Percentiles rank a stretch among this genome's conserved stretches.
Conservation (phyloP, 2,113 vertebrate genomes). For the Anser brachyrhynchus region DNA sequence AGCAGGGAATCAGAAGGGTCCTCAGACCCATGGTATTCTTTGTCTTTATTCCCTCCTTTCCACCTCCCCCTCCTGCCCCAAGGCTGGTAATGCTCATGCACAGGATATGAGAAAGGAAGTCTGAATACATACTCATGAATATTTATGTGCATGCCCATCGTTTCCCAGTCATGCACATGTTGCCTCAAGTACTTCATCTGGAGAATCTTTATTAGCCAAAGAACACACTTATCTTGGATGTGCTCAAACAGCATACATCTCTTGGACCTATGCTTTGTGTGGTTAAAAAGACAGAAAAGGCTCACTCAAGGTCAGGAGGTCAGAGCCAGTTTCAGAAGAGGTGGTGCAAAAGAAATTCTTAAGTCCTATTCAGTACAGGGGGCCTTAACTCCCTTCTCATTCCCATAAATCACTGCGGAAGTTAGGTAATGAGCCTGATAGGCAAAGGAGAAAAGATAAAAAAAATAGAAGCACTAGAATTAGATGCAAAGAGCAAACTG, state of each 20-base stretch:
- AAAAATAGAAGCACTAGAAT: background rate
- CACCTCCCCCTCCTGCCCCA: background rate
- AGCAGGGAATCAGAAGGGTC: background rate
- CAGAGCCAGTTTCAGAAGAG: background rate
- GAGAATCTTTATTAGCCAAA: background rate
- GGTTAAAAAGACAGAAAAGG: background rate
- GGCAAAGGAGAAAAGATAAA: background rate
- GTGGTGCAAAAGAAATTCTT: background rate
- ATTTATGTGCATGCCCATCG: background rate
- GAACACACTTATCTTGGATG: background rate
- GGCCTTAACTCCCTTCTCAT: background rate
- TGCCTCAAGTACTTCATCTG: background rate
- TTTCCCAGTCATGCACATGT: conserved; percentile 33
- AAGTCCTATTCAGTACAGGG: background rate
- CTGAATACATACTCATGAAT: background rate
- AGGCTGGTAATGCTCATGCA: background rate
- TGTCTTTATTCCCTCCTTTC: background rate
- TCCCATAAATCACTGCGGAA: background rate
- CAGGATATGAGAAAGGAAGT: conserved; percentile 40
- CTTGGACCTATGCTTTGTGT: background rate
- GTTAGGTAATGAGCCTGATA: background rate
- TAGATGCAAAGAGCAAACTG: background rate
- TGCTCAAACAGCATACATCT: background rate
- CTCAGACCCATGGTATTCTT: background rate
- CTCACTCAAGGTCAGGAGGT: background rate